phyloP scores from a whole-genome alignment of 2,888 invertebrate genomes.

The Latrodectus hesperus region DNA sequence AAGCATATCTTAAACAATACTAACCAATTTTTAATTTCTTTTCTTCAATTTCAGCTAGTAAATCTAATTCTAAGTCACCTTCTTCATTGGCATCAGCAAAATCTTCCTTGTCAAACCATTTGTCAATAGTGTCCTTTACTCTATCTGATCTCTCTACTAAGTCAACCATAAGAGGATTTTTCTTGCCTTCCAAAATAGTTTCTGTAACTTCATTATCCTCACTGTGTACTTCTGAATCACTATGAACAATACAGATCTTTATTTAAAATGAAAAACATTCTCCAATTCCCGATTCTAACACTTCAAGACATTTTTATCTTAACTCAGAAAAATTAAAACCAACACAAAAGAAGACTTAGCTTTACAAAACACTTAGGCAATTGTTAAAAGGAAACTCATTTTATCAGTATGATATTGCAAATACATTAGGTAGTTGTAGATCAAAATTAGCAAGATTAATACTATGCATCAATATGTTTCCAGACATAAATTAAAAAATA shows the following conservation, averaged over 20 bases:
- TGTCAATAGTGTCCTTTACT: slow-evolving; percentile 72
- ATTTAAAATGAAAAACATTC: not conserved
- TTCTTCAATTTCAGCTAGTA: slow-evolving; percentile 74
- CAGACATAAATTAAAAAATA: too few relatives aligned
- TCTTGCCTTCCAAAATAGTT: slow-evolving; percentile 67
- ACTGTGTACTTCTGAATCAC: slow-evolving; percentile 65
- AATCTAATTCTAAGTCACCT: slow-evolving; percentile 72
- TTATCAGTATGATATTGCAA: too few relatives aligned
- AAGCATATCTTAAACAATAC: too few relatives aligned
- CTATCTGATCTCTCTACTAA: slow-evolving; percentile 72
- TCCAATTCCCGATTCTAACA: too few relatives aligned
- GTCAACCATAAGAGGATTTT: slow-evolving; percentile 75
- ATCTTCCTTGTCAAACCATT: slow-evolving; percentile 74
- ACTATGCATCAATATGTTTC: too few relatives aligned
- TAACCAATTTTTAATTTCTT: slow-evolving; percentile 29
- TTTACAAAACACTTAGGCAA: too few relatives aligned
- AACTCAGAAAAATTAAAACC: too few relatives aligned
- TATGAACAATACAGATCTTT: not conserved
- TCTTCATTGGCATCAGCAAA: slow-evolving; percentile 70
- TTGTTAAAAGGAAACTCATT: too few relatives aligned
- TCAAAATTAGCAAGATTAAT: too few relatives aligned
- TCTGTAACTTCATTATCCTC: slow-evolving; percentile 76
- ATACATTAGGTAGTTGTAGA: too few relatives aligned
- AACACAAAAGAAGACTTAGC: too few relatives aligned
- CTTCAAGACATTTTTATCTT: too few relatives aligned